Evolutionary conservation across 2,888 invertebrate species (phyloP).

Genomic region (Trichogramma dendrolimi): DNA sequence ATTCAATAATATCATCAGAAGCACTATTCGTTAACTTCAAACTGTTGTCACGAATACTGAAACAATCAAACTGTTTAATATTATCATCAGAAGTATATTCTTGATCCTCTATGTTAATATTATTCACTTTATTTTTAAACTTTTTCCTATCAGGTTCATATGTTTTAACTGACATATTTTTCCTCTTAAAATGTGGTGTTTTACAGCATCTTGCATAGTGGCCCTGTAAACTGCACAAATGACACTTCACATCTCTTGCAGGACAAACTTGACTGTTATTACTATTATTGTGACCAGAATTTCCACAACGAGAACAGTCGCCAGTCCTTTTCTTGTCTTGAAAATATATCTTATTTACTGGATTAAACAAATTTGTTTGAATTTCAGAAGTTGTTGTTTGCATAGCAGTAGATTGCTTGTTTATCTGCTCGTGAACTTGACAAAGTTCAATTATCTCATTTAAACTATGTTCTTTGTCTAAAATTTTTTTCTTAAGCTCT

Average conservation of each 20-base stretch:
- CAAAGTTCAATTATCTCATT: slow-evolving; percentile 35
- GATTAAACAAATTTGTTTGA: neutral
- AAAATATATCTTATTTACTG: neutral
- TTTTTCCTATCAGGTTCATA: neutral
- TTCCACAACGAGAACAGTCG: neutral
- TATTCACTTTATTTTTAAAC: neutral
- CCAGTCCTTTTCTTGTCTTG: neutral
- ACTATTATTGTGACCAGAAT: neutral
- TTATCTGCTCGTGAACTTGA: slow-evolving; percentile 20
- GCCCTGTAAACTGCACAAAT: slow-evolving; percentile 29
- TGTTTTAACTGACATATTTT: neutral
- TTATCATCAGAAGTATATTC: neutral
- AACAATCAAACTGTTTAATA: slow-evolving; percentile 9
- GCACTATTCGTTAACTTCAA: neutral
- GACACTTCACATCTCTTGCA: slow-evolving; percentile 31
- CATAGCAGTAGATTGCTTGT: neutral
- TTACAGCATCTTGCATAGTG: slow-evolving; percentile 31
- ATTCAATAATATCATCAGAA: slow-evolving; percentile 13
- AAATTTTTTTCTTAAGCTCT: slow-evolving; percentile 34
- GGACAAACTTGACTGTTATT: slow-evolving; percentile 26
- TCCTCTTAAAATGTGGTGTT: slow-evolving; percentile 4
- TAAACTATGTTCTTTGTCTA: slow-evolving; percentile 32
- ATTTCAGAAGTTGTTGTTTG: too few species aligned
- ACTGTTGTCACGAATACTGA: neutral
- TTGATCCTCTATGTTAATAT: neutral